Percentiles rank a stretch among this genome's conserved stretches.
phyloP scores from a whole-genome alignment of 2,797 vertebrate genomes.

The Brachymystax lenok region DNA sequence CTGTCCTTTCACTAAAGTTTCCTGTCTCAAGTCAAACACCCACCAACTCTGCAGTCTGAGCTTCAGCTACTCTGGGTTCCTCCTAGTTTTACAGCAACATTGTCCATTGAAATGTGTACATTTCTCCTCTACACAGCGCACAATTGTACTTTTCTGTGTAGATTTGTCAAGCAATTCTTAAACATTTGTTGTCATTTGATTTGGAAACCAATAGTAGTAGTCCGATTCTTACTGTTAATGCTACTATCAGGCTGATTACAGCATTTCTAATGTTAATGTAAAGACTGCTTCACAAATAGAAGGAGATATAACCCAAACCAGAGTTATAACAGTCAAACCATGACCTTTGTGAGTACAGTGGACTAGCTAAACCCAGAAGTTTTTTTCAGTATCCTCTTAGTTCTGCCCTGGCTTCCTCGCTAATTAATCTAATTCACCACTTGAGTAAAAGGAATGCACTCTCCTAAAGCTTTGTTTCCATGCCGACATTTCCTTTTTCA shows the following conservation, averaged over 20 bases:
- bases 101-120: neutral
- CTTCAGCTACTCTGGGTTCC: conserved; percentile 3
- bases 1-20: conserved; percentile 45
- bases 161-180: neutral
- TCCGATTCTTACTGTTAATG: neutral
- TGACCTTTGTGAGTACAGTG: neutral
- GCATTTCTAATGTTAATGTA: neutral
- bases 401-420: neutral
- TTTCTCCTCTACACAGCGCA: neutral
- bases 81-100: neutral
- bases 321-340: neutral
- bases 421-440: conserved; percentile 1
- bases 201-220: neutral
- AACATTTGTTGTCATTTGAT: neutral
- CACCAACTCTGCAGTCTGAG: conserved; percentile 6
- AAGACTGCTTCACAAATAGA: neutral
- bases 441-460: conserved; percentile 9
- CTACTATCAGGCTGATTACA: neutral
- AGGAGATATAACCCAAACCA: neutral
- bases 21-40: conserved; percentile 47
- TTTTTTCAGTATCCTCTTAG: neutral
- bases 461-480: conserved; percentile 32
- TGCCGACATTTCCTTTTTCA: conserved; percentile 46
- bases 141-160: neutral
- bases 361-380: conserved; percentile 6